phyloP scores from a whole-genome alignment of 1,140 invertebrate species.

The Limonius californicus region DNA sequence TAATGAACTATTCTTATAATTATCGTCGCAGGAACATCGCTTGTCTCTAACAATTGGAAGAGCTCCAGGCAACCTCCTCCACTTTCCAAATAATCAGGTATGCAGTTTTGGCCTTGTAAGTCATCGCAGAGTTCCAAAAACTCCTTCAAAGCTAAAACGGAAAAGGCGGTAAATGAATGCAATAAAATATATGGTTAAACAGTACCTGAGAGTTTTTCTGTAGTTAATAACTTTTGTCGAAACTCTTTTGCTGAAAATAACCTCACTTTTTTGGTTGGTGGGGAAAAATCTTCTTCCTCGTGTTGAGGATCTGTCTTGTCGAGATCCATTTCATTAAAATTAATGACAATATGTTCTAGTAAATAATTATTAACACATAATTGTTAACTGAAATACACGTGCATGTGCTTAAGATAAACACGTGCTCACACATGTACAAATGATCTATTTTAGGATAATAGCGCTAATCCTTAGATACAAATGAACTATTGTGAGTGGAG shows the following conservation, averaged over 20 bases:
- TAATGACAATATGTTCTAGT: too few relatives aligned
- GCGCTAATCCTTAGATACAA: too few relatives aligned
- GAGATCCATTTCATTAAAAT: too few relatives aligned
- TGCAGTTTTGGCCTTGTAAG: conserved; percentile 47
- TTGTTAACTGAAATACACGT: too few relatives aligned
- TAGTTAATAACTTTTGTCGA: conserved; percentile 31
- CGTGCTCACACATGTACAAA: too few relatives aligned
- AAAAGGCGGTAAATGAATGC: too few relatives aligned
- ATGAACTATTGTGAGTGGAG: too few relatives aligned
- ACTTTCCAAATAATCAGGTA: conserved; percentile 60
- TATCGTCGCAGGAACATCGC: conserved; percentile 48
- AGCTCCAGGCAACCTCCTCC: conserved; percentile 66
- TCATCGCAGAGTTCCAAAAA: conserved; percentile 17
- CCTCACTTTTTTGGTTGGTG: conserved; percentile 27
- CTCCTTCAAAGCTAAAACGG: conserved; percentile 17
- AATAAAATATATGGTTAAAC: not conserved
- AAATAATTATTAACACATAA: too few relatives aligned
- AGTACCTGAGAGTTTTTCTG: conserved; percentile 31
- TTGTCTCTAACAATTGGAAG: conserved; percentile 55
- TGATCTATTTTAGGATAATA: too few relatives aligned
- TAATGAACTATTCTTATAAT: conserved; percentile 62
- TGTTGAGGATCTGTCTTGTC: not conserved
- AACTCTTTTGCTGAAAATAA: conserved; percentile 39
- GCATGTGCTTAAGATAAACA: too few relatives aligned
- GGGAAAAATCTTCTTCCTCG: not conserved